Base-by-base conservation (phyloP, 2,797 vertebrate genomes). In the Artibeus jamaicensis region DNA sequence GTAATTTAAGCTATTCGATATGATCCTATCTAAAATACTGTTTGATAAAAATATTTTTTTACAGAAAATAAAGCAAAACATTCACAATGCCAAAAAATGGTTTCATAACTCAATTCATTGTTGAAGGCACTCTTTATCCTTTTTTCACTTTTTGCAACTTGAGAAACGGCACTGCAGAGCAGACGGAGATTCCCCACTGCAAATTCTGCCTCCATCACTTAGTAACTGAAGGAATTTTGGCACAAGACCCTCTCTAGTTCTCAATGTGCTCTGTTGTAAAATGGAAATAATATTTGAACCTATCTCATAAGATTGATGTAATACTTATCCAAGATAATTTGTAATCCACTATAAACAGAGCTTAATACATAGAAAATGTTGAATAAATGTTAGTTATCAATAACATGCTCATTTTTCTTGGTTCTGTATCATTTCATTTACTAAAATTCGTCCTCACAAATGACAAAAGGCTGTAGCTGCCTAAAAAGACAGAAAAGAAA, bases 51-150 rank as follows among this genome's bases (percentile, higher is more conserved):
- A 59, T 21, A 14, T 4, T 78, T 57, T 85, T 91, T 83, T 79
- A 29, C n/a, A 42, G 59, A 67, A 94, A 93, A 91, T 95, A 91
- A 91, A 90, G 50, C 44, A 86, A 93, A 62, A 34, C 22, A 79
- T 86, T 37, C 55, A 77, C 21, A 62, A 67, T 44, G 32, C 15
- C 42, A 68, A 87, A 65, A 81, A 74, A 84, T 11, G 15, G 4
- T 37, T 81, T 86, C 50, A 39, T 73, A 77, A 76, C 6, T 89
- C 55, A 83, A 11, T 42, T 65, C 77, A 57, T 50, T 62, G 15
- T n/a, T 85, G n/a, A 85, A 8, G 24, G 24, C 4, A 39, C 16
- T 24, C 34, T 59, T 42, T 37, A 46, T n/a, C 4, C 24, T 42
- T n/a, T 78, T 92, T 81, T 57, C 11, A 22, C 9, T 73, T 15